Evolutionary conservation across 2,113 vertebrate genomes (phyloP).

Genomic region (Cercocebus atys): DNA sequence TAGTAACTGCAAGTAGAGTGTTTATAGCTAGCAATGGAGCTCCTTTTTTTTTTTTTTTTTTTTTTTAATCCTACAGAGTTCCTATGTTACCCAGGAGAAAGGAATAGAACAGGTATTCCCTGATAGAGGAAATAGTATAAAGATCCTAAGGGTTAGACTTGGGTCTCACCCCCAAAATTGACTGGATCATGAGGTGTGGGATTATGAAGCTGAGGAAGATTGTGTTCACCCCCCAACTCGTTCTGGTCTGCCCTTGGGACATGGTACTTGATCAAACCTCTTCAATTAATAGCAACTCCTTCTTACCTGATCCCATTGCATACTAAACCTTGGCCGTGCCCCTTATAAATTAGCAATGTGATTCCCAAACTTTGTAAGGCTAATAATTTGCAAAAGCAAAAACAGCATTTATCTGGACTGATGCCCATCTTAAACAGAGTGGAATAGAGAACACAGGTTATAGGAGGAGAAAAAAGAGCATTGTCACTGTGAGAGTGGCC

Average conservation of each 20-base stretch:
- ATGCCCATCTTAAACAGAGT: neutral
- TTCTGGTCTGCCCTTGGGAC: neutral
- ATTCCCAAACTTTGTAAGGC: neutral
- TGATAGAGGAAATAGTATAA: neutral
- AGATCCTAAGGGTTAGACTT: neutral
- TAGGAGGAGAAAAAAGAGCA: neutral
- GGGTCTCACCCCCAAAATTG: neutral
- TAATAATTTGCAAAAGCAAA: neutral
- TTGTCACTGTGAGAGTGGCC: neutral
- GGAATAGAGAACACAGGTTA: neutral
- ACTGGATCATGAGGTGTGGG: neutral
- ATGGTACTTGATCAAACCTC: neutral
- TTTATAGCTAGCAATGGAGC: neutral
- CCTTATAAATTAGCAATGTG: neutral
- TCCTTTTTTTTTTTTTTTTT: no score
- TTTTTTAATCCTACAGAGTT: neutral
- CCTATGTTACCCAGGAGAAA: neutral
- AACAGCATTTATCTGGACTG: neutral
- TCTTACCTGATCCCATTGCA: neutral
- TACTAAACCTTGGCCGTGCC: neutral
- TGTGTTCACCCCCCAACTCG: neutral
- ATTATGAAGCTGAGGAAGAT: neutral
- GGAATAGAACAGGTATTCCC: neutral
- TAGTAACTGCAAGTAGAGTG: neutral
- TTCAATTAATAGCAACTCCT: neutral